These are phyloP conservation scores for Hemaris fuciformis DNA, from an alignment of 2,888 invertebrate genomes.

Conservation along the genomic window DNA sequence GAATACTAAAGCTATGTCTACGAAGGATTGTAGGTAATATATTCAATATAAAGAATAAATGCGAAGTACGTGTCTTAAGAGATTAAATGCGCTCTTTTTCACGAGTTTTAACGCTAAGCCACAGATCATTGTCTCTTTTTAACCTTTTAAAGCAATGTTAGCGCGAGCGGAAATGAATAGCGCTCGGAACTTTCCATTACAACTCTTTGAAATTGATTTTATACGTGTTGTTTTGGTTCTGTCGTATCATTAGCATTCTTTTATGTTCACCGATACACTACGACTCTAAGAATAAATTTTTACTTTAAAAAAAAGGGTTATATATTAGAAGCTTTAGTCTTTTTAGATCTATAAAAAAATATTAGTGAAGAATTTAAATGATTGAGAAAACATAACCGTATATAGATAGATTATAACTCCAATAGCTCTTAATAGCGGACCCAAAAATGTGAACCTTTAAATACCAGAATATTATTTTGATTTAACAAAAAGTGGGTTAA, in stretches of 20 bases:
- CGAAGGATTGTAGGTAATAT: neutral
- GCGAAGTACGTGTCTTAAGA: neutral
- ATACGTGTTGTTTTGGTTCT: neutral
- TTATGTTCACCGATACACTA: too few relatives aligned
- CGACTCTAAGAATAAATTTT: too few relatives aligned
- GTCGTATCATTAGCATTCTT: neutral
- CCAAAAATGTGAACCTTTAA: too few relatives aligned
- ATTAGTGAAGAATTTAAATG: too few relatives aligned
- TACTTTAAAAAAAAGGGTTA: too few relatives aligned
- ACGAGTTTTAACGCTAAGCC: neutral
- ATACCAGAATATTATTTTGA: neutral
- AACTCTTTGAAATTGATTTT: neutral
- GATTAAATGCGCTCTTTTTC: neutral
- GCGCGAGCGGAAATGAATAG: neutral
- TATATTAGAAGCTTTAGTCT: too few relatives aligned
- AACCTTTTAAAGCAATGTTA: neutral
- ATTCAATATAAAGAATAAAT: neutral
- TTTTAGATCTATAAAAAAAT: too few relatives aligned
- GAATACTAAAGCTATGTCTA: neutral
- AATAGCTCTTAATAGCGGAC: neutral
- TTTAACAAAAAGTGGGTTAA: neutral
- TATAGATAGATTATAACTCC: too few relatives aligned
- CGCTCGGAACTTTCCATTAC: neutral
- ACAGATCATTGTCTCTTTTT: slow-evolving; percentile 1
- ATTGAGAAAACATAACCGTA: too few relatives aligned